Base-by-base conservation (phyloP, 2,888 invertebrate genomes). In the Torymus tubicola region DNA sequence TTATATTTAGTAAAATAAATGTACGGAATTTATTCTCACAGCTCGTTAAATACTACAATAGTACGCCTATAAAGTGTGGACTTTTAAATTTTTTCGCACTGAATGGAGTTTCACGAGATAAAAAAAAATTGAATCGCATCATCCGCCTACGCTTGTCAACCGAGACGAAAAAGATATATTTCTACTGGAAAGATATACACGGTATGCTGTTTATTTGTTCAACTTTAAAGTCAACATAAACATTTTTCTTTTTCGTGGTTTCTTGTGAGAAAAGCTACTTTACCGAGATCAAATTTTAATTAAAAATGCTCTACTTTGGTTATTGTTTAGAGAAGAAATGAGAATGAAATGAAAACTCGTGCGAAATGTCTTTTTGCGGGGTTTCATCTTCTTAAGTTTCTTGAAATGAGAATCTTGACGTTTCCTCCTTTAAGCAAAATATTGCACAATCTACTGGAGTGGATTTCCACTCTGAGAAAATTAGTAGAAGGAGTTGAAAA, bases 391-490 rank as follows among this genome's bases (percentile, higher is more conserved):
- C 61, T 63, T 12, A 53, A 72, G 24, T 65, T 65, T 31, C 31
- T 65, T 65, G 5, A 53, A 67, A 75, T 67, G 53, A 58, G 52
- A 16, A 61, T n/a, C 57, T 60, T 68, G 42, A n/a, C 65, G 57
- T 74, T 55, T 4, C 18, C 21, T 4, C 13, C 61, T 61, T 31
- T 52, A 53, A 68, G 65, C 50, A 58, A 74, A 74, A 63, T 72
- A 65, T 74, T 65, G 57, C 42, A 31, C 31, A 52, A 31, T 53
- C 8, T 53, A 18, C 14, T 18, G 10, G 21, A 75, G 68, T 42
- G 60, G 68, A 13, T 55, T 53, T 57, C 58, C 13, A 75, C 61
- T 68, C n/a, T 14, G 42, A 18, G 53, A 60, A 60, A 60, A 52
- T 24, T 2, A 24, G 18, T 3, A 61, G 42, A 42, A 24, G 12